Conservation (phyloP, 2,797 vertebrate genomes). For the Paratrypauchen microcephalus region DNA sequence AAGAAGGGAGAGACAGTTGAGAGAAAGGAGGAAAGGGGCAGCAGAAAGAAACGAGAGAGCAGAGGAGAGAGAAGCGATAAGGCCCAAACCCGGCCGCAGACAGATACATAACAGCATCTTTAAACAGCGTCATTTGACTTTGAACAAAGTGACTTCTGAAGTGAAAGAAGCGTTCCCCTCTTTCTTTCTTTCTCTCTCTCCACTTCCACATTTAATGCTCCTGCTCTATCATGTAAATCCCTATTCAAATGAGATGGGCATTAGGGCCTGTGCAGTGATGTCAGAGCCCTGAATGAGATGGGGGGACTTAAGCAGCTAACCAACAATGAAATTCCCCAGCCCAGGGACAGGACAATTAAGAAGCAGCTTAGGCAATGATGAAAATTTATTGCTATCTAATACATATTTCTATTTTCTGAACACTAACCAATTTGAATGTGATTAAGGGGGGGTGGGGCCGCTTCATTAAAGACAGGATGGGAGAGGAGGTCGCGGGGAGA, state of each 20-base stretch:
- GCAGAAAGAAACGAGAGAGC: conserved; percentile 31
- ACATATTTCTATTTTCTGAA: conserved; percentile 99
- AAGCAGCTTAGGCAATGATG: conserved; percentile 99
- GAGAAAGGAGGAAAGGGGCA: conserved; percentile 29
- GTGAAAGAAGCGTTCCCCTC: conserved; percentile 89
- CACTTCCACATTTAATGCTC: conserved; percentile 97
- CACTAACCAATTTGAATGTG: conserved; percentile 99
- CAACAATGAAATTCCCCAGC: conserved; percentile 99
- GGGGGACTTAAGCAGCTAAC: conserved; percentile 99
- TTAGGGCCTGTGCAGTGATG: conserved; percentile 99
- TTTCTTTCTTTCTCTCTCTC: conserved; percentile 75
- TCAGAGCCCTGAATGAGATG: conserved; percentile 99
- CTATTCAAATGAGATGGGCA: conserved; percentile 99
- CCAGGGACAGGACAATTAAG: conserved; percentile 99
- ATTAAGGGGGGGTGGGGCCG: conserved; percentile 91
- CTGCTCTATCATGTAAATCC: conserved; percentile 99
- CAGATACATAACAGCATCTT: conserved; percentile 77
- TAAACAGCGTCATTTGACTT: conserved; percentile 97
- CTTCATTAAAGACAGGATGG: conserved; percentile 84
- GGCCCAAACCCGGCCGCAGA: conserved; percentile 71
- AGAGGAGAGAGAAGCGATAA: conserved; percentile 64
- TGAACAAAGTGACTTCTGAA: conserved; percentile 99
- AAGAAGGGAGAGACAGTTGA: neutral
- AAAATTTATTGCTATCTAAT: conserved; percentile 99
- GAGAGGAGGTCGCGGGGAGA: conserved; percentile 81